These are phyloP conservation scores for Platorchestia sp. DNA, from an alignment of 1,140 invertebrate genomes.

Conservation along the genomic window DNA sequence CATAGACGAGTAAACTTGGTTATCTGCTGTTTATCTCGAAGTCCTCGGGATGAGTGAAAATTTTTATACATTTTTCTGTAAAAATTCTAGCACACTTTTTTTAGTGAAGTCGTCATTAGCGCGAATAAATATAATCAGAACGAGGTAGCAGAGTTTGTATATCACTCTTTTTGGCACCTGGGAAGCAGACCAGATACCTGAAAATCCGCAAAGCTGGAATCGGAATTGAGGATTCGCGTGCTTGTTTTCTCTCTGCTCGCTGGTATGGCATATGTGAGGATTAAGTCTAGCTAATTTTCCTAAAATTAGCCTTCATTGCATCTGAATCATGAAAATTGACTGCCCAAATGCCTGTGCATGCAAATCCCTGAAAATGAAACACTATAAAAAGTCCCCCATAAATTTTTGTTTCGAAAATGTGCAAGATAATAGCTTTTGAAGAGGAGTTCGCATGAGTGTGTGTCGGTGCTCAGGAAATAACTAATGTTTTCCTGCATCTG, in stretches of 20 bases:
- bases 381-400: no score
- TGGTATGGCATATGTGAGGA: no score
- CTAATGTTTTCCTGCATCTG: no score
- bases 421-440: no score
- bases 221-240: neutral
- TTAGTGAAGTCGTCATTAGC: neutral
- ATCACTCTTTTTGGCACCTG: neutral
- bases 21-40: neutral
- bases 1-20: neutral
- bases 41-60: neutral
- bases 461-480: no score
- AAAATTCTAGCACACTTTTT: neutral
- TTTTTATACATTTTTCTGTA: no score
- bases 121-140: neutral
- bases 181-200: neutral
- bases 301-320: neutral
- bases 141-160: neutral
- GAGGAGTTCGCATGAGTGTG: no score
- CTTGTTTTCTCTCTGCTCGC: neutral
- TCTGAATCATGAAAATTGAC: no score
- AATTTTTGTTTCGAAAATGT: no score
- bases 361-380: no score
- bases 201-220: neutral
- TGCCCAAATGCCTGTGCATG: no score
- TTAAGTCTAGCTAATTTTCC: neutral